Percentiles rank a stretch among this genome's conserved stretches.
Conservation (phyloP, 2,113 vertebrate species). For the Centropus unirufus region DNA sequence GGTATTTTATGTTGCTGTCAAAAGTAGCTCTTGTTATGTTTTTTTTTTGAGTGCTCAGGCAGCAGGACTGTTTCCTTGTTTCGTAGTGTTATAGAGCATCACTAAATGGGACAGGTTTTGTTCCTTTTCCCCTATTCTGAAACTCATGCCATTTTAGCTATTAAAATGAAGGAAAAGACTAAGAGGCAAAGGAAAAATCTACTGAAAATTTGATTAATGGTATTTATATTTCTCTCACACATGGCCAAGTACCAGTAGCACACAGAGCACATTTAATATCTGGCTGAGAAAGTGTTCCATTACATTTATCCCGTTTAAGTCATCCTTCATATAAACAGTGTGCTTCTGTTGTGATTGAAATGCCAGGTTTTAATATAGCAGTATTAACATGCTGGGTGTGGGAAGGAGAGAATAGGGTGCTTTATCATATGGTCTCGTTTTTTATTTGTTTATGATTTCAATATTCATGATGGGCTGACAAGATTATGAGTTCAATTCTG, state of each 20-base stretch:
- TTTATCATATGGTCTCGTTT: not conserved
- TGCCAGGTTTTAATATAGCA: not conserved
- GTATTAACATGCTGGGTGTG: not conserved
- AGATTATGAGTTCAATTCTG: not conserved
- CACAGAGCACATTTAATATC: not conserved
- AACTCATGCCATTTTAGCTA: not conserved
- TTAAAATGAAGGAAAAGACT: not conserved
- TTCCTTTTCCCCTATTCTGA: not conserved
- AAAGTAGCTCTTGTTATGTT: not conserved
- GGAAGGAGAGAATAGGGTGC: not conserved
- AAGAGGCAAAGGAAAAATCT: not conserved
- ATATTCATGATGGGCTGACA: not conserved
- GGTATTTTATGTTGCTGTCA: not conserved
- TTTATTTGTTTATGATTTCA: conserved; percentile 14
- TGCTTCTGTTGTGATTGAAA: not conserved
- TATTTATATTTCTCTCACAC: conserved; percentile 2
- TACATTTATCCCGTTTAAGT: conserved; percentile 10
- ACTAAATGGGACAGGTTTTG: not conserved
- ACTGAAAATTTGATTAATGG: not conserved
- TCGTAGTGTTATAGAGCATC: not conserved
- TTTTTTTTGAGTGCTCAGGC: not conserved
- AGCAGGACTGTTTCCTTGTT: not conserved
- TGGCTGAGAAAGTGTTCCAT: not conserved
- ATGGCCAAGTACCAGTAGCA: not conserved
- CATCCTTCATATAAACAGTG: not conserved